Percentiles rank a stretch among this genome's conserved stretches.
Conservation (phyloP, 1,140 invertebrate species). For the Lamellibrachia luymesi region DNA sequence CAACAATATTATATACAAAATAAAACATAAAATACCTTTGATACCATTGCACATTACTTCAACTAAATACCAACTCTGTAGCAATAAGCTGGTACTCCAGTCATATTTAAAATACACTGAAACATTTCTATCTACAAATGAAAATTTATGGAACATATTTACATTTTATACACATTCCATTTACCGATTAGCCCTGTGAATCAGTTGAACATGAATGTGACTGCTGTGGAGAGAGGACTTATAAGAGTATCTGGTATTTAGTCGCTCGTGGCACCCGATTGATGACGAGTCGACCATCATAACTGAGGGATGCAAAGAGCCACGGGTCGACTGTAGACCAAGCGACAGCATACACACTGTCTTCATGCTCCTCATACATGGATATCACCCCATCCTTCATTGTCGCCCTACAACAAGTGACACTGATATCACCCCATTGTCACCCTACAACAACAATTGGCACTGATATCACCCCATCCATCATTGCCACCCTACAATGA, state of each 20-base stretch:
- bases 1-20: not conserved
- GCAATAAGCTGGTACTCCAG: not conserved
- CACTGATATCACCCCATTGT: too few species aligned
- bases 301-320: constrained; percentile 96
- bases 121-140: not conserved
- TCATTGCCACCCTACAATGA: too few species aligned
- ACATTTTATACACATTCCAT: not conserved
- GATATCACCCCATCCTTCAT: constrained; percentile 71
- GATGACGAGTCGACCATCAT: constrained; percentile 90
- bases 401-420: constrained; percentile 45
- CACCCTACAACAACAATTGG: too few species aligned
- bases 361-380: constrained; percentile 94
- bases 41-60: not conserved
- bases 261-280: constrained; percentile 87
- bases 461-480: too few species aligned
- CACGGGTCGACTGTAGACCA: constrained; percentile 97
- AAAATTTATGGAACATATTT: not conserved
- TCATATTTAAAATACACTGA: not conserved
- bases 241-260: constrained; percentile 72
- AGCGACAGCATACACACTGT: constrained; percentile 94
- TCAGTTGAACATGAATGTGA: not conserved
- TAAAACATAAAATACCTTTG: not conserved
- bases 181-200: not conserved
- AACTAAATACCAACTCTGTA: not conserved
- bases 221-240: not conserved